Evolutionary conservation across 1,140 invertebrate species (phyloP).

Genomic region (Drosophila pandora): DNA sequence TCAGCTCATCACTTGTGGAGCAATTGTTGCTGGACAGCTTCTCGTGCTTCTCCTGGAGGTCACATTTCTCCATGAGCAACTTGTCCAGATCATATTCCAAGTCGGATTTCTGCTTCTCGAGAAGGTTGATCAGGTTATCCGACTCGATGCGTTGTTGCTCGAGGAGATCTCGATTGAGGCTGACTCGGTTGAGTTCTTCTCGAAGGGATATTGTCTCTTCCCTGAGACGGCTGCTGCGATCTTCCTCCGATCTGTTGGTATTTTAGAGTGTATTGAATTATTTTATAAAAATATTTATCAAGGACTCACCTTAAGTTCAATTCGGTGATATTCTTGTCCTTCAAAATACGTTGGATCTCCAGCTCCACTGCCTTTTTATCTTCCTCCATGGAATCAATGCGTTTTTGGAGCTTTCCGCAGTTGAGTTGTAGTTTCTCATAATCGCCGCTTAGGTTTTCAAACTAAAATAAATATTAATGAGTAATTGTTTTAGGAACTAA

Average conservation of each 20-base stretch:
- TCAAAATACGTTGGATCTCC: slow-evolving; percentile 88
- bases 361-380: slow-evolving; percentile 90
- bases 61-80: slow-evolving; percentile 88
- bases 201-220: slow-evolving; percentile 89
- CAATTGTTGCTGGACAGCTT: slow-evolving; percentile 88
- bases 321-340: slow-evolving; percentile 88
- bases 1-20: slow-evolving; percentile 89
- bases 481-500: neutral
- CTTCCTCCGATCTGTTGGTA: slow-evolving; percentile 88
- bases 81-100: slow-evolving; percentile 90
- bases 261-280: fast-evolving
- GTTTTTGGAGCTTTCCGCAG: slow-evolving; percentile 89
- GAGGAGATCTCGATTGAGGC: slow-evolving; percentile 89
- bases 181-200: slow-evolving; percentile 90
- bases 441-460: slow-evolving; percentile 89
- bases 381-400: slow-evolving; percentile 88
- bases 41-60: slow-evolving; percentile 89
- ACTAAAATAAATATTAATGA: slow-evolving; percentile 83
- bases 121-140: slow-evolving; percentile 88
- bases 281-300: no score
- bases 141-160: slow-evolving; percentile 92
- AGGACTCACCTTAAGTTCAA: slow-evolving; percentile 83
- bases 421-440: slow-evolving; percentile 91
- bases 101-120: slow-evolving; percentile 92
- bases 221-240: slow-evolving; percentile 89